Base-by-base conservation (phyloP, 2,113 vertebrate genomes). In the Mobula birostris region DNA sequence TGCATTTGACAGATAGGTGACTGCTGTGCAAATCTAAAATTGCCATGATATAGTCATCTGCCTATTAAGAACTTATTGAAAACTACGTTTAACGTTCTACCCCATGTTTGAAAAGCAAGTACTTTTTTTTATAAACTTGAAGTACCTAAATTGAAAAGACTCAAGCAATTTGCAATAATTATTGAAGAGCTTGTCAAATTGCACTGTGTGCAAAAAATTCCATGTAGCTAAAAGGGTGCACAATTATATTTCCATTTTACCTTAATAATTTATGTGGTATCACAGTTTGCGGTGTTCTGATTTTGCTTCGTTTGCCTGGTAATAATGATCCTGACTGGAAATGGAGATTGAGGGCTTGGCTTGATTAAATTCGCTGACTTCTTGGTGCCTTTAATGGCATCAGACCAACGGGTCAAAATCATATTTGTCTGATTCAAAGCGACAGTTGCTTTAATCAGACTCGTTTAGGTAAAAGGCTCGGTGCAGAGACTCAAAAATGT, bases 311-410 rank as follows among this genome's bases (percentile, higher is more conserved):
- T 93, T 74, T 74, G 90, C 19, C 94, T 66, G 94, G 32, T 94
- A 95, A 94, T 78, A 80, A 56, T 56, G 48, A 63, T 74, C 29
- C 36, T 58, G 63, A 94, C 94, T 91, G 19, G 27, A 94, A 79
- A 76, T 76, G 70, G 80, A 94, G 94, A 95, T 94, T 94, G 95
- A 93, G 94, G 21, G 87, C 56, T 94, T 48, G 91, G 82, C 85
- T 74, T 95, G 95, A 95, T 95, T 95, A 95, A 92, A 95, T 95
- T 95, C 94, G 94, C 94, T 74, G 72, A 92, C 91, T 94, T 36
- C 94, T 80, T 94, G 78, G 56, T 91, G 82, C 56, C 36, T 80
- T 94, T 78, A 79, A 92, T 88, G 77, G 79, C 91, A 56, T 66
- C 56, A 77, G 11, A 61, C 63, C 48, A 92, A 78, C 79, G 82